A percentile compares a stretch with the other conserved stretches of the same genome.
These are phyloP conservation scores for Phalacrocorax pelagicus DNA, from an alignment of 2,113 vertebrate genomes.

Conservation along the genomic window DNA sequence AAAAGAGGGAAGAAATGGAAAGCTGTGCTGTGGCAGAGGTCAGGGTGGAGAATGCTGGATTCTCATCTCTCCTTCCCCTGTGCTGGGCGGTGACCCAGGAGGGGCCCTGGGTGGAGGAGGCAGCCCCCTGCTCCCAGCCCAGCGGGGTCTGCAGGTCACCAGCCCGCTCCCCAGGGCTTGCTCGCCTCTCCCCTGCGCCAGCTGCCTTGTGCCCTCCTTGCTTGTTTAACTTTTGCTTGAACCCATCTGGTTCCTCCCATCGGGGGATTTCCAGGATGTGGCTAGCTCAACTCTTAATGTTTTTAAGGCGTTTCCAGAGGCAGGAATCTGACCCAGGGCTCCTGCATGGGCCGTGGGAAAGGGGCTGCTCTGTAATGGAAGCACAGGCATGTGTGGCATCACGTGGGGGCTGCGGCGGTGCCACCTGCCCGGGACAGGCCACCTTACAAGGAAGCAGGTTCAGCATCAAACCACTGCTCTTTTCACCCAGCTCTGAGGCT, in stretches of 20 bases:
- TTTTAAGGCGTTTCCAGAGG: background rate
- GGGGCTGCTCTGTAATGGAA: background rate
- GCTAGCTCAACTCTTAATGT: background rate
- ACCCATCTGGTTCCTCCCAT: background rate
- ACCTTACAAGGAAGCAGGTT: background rate
- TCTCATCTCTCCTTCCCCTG: background rate
- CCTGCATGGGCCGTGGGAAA: background rate
- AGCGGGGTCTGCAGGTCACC: fast-evolving
- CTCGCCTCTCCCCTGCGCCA: fast-evolving
- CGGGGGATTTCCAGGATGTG: background rate
- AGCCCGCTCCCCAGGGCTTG: background rate
- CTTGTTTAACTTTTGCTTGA: background rate
- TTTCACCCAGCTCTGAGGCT: background rate
- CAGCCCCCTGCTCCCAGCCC: background rate
- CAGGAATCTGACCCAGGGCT: background rate
- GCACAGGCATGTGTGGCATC: fast-evolving
- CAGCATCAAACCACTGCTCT: fast-evolving
- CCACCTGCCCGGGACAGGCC: background rate
- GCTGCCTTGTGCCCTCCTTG: background rate
- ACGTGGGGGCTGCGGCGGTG: fast-evolving
- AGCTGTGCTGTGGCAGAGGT: background rate
- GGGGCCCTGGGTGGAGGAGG: fast-evolving
- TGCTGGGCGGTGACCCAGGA: background rate
- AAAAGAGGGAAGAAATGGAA: background rate
- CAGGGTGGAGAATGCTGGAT: background rate